phyloP scores from a whole-genome alignment of 2,888 invertebrate species.

The Bombylius major region DNA sequence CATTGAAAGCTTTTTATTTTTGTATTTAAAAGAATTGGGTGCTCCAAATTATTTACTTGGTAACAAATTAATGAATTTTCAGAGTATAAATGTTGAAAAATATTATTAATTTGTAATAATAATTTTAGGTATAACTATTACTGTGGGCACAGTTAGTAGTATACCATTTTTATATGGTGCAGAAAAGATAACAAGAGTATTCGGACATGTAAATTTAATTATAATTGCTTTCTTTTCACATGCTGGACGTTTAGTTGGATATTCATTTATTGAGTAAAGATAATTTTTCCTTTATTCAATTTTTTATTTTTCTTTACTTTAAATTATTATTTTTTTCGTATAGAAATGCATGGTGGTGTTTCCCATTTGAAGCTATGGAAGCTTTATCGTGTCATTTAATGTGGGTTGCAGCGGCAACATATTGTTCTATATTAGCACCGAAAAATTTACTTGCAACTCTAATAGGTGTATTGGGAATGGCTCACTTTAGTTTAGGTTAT shows the following conservation, averaged over 20 bases:
- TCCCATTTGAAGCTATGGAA: conserved; percentile 78
- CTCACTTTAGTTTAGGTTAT: conserved; percentile 64
- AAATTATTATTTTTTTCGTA: conserved; percentile 11
- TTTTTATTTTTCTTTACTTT: background rate
- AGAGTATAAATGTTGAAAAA: background rate
- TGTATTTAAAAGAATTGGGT: conserved; percentile 71
- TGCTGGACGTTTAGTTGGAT: conserved; percentile 66
- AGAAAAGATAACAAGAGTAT: conserved; percentile 65
- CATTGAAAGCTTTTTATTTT: conserved; percentile 77
- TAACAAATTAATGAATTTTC: conserved; percentile 25
- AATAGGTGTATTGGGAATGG: conserved; percentile 77
- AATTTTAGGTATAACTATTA: conserved; percentile 58
- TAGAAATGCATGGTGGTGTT: conserved; percentile 80
- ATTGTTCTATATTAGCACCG: conserved; percentile 73
- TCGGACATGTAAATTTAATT: conserved; percentile 74
- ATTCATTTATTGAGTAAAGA: conserved; percentile 70
- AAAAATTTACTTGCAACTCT: conserved; percentile 71
- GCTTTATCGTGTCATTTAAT: conserved; percentile 74
- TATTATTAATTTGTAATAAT: background rate
- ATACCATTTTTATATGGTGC: conserved; percentile 76
- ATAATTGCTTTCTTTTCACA: conserved; percentile 76
- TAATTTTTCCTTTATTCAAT: background rate
- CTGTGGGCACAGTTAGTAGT: conserved; percentile 71
- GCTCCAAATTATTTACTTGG: conserved; percentile 72
- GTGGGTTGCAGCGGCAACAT: conserved; percentile 85